Evolutionary conservation across 1,140 invertebrate species (phyloP).

Genomic region (Adoxophyes honmai): DNA sequence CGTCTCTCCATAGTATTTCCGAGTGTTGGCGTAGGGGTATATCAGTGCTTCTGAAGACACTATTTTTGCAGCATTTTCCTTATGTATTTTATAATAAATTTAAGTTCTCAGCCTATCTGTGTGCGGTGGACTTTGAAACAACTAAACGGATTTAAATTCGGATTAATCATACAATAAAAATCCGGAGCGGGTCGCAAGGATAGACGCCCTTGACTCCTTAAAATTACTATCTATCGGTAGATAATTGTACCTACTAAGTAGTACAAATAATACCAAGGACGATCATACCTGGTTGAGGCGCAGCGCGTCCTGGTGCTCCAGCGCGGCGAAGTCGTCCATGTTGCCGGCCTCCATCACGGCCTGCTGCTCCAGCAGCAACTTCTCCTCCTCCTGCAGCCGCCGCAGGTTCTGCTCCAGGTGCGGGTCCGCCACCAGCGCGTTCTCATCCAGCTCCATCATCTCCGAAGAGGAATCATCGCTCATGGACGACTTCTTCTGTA

Average conservation of each 20-base stretch:
- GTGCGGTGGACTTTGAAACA: no score
- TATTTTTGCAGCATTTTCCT: no score
- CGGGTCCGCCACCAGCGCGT: constrained; percentile 85
- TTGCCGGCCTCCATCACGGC: constrained; percentile 47
- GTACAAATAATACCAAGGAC: background rate
- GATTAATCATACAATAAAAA: no score
- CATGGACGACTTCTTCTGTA: constrained; percentile 88
- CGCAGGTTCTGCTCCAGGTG: constrained; percentile 77
- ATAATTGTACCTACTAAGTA: background rate
- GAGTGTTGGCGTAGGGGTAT: no score
- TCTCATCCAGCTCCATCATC: constrained; percentile 96
- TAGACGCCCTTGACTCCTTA: no score
- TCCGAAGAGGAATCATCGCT: constrained; percentile 96
- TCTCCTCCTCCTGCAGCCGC: constrained; percentile 83
- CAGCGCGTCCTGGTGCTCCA: constrained; percentile 79
- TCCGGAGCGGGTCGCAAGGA: no score
- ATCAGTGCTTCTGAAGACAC: no score
- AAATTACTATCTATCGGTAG: no score
- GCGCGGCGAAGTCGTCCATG: constrained; percentile 77
- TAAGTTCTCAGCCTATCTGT: no score
- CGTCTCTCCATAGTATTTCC: no score
- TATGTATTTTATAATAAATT: no score
- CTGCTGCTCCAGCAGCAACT: constrained; percentile 64
- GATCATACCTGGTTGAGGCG: constrained; percentile 54
- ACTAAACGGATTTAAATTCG: no score